A percentile compares a stretch with the other conserved stretches of the same genome.
Evolutionary conservation across 2,113 vertebrate species (phyloP).

Genomic region (Callocephalon fimbriatum): DNA sequence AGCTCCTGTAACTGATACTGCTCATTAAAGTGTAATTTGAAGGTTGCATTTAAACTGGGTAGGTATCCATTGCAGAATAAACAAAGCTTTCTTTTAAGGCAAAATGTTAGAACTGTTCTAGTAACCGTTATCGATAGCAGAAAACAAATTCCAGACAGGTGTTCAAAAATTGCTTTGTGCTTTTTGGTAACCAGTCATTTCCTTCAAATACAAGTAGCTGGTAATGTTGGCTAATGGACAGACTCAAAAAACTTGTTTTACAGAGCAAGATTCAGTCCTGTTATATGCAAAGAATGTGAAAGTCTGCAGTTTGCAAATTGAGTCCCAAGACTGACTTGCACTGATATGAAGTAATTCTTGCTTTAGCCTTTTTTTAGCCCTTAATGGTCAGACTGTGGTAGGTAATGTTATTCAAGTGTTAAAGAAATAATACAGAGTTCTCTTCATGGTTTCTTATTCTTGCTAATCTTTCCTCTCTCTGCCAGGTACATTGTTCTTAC

Average conservation of each 20-base stretch:
- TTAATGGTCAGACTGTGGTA: background rate
- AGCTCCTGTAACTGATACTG: slow-evolving; percentile 21
- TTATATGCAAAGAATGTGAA: background rate
- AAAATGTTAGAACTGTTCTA: background rate
- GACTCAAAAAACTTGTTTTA: background rate
- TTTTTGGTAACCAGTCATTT: background rate
- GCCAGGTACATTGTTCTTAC: background rate
- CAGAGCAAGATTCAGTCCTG: background rate
- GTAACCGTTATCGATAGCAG: background rate
- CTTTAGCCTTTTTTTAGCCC: background rate
- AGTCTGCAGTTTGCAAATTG: background rate
- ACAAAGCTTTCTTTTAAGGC: background rate
- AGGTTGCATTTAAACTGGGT: background rate
- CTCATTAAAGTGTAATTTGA: slow-evolving; percentile 47
- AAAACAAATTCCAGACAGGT: background rate
- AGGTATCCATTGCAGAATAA: slow-evolving; percentile 4
- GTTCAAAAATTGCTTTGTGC: background rate
- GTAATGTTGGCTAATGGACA: background rate
- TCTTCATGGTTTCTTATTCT: background rate
- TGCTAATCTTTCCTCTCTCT: background rate
- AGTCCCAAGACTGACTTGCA: background rate
- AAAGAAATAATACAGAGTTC: background rate
- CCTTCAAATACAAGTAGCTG: background rate
- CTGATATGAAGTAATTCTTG: background rate
- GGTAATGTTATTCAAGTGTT: background rate